Evolutionary conservation across 2,797 vertebrate genomes (phyloP), one percentile per base, ranked within the genome.

Genomic region (Mionectes olivaceus): DNA sequence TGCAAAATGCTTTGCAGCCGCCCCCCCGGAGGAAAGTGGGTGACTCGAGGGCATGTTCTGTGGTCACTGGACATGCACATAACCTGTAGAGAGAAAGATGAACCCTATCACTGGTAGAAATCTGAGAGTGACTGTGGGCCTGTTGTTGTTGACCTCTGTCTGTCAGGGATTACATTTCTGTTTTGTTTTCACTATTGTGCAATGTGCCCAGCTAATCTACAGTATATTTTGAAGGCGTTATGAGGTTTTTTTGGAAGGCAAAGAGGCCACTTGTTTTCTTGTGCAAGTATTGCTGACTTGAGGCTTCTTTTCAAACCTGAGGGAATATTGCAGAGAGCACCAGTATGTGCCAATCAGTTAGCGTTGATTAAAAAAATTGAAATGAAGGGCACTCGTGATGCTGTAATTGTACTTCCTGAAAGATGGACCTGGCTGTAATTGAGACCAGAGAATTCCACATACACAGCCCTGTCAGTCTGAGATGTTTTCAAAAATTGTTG

Each of bases 141-240:
- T 95, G 35, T 65, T 75, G 53, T 44, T 64, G 82, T 61, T 93
- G 87, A 91, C 61, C 91, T 95, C 80, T 83, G 49, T 83, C 76
- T 85, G 37, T 77, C 49, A 61, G 43, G 73, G 82, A 83, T 91
- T 64, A 70, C 37, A 8, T 33, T 93, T 93, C 87, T 70, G 23
- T 82, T 92, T 93, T 95, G 56, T 68, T 94, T 90, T 88, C 71
- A 71, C 30, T 74, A 35, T 65, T 91, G 46, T 88, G 59, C 57
- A 90, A 59, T 47, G 28, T 78, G 55, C 65, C 61, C 11, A 71
- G 14, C n/a, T 78, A 85, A 94, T 61, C 43, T 73, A 83, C 44
- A 57, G 57, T 41, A 77, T 68, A 89, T 80, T 87, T 85, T 8
- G 4, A 83, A 86, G 69, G 75, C 1, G 0, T 33, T 85, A 32